Conservation (phyloP, 2,113 vertebrate species). For the Scophthalmus maximus region DNA sequence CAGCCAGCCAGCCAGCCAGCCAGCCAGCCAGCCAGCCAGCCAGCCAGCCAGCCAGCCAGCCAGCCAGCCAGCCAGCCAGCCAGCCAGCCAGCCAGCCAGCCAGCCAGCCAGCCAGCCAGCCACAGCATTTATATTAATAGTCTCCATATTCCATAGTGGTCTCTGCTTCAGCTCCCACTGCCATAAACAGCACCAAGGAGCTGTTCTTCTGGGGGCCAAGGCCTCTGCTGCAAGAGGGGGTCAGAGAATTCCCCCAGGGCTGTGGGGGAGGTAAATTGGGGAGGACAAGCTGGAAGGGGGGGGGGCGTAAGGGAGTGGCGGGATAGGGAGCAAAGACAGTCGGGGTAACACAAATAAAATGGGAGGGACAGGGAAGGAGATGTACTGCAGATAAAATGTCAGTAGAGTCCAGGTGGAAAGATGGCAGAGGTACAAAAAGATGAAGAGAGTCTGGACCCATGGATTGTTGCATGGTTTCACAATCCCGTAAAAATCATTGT, state of each 20-base stretch:
- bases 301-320: slow-evolving; percentile 12
- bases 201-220: slow-evolving; percentile 4
- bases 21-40: too few relatives aligned
- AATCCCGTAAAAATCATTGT: slow-evolving; percentile 12
- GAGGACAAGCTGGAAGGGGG: slow-evolving; percentile 7
- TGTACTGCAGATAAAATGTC: not conserved
- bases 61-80: too few relatives aligned
- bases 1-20: not conserved
- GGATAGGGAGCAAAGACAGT: slow-evolving; percentile 5
- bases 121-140: slow-evolving; percentile 44
- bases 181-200: slow-evolving; percentile 42
- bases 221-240: slow-evolving; percentile 2
- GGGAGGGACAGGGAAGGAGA: slow-evolving; percentile 1
- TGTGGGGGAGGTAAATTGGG: slow-evolving; percentile 1
- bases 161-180: slow-evolving; percentile 36
- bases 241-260: slow-evolving; percentile 6
- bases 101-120: slow-evolving; percentile 2
- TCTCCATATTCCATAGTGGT: slow-evolving; percentile 54
- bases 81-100: too few relatives aligned
- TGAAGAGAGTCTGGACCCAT: too few relatives aligned
- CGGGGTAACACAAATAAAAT: not conserved
- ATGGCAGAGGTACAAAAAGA: slow-evolving; percentile 8
- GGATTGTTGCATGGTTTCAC: slow-evolving; percentile 7
- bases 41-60: too few relatives aligned
- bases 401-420: not conserved